phyloP scores from a whole-genome alignment of 2,113 vertebrate genomes.

The Rhabdomys dilectus region DNA sequence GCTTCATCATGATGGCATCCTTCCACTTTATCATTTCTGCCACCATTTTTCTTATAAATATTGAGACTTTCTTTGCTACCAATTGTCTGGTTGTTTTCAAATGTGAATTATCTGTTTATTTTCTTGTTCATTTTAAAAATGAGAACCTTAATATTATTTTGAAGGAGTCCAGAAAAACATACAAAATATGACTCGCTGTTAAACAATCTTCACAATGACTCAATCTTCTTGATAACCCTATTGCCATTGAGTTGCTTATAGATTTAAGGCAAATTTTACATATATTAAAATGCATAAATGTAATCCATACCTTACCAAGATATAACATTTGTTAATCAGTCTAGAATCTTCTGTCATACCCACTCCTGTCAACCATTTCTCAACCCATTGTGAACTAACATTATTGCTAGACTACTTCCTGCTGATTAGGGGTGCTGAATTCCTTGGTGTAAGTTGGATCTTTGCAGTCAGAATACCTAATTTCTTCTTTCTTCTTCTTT shows the following conservation, averaged over 20 bases:
- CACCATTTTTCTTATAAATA: not conserved
- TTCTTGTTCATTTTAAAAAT: constrained; percentile 7
- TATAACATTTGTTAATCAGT: not conserved
- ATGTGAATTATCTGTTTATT: not conserved
- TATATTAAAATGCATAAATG: not conserved
- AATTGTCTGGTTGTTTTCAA: not conserved
- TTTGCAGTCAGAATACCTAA: too few relatives aligned
- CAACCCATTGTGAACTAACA: not conserved
- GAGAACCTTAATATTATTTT: not conserved
- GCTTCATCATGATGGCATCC: not conserved
- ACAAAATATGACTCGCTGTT: not conserved
- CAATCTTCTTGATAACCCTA: not conserved
- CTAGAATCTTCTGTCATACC: not conserved
- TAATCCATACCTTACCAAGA: not conserved
- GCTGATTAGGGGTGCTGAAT: too few relatives aligned
- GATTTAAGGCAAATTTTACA: not conserved
- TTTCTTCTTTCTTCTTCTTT: too few relatives aligned
- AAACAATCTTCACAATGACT: not conserved
- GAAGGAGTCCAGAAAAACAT: not conserved
- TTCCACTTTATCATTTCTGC: not conserved
- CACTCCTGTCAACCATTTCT: not conserved
- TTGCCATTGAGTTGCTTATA: not conserved
- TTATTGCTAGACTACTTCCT: too few relatives aligned
- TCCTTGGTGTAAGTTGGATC: too few relatives aligned
- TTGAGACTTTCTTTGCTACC: not conserved